Conservation (phyloP, 1,140 invertebrate genomes). For the Pseudoatta argentina region DNA sequence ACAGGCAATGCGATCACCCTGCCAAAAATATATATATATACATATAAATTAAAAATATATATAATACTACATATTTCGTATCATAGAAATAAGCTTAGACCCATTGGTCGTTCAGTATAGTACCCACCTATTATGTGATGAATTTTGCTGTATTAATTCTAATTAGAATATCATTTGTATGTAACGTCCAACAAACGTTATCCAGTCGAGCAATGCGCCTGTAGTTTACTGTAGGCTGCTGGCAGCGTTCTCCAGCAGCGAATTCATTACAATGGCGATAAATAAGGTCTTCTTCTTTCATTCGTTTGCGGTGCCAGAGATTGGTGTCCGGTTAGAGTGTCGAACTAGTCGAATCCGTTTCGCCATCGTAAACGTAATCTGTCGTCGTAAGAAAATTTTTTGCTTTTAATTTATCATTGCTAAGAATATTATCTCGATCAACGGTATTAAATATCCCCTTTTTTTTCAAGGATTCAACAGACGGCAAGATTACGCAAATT, state of each 20-base stretch:
- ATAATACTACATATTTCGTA: constrained; percentile 6
- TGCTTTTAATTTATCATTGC: constrained; percentile 6
- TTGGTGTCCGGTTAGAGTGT: constrained; percentile 79
- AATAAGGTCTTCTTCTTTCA: constrained; percentile 62
- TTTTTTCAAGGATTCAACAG: neutral
- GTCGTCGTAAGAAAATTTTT: constrained; percentile 17
- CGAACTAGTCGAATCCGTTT: constrained; percentile 83
- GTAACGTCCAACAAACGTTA: neutral
- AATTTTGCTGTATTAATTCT: constrained; percentile 36
- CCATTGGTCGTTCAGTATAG: neutral
- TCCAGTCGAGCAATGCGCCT: constrained; percentile 1
- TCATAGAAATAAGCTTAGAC: constrained; percentile 2
- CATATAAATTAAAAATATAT: neutral
- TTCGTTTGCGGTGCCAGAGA: constrained; percentile 64
- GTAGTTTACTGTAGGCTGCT: neutral
- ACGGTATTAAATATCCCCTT: neutral
- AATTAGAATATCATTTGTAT: constrained; percentile 23
- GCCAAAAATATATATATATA: constrained; percentile 1
- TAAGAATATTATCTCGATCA: neutral
- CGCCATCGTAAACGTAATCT: constrained; percentile 69
- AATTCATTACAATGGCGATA: constrained; percentile 36
- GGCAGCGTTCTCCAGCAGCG: constrained; percentile 4
- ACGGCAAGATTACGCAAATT: constrained; percentile 42
- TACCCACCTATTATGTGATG: constrained; percentile 9
- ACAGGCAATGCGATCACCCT: constrained; percentile 35